Conservation (phyloP, 1,140 invertebrate genomes). For the Aphelinus atriplicis region DNA sequence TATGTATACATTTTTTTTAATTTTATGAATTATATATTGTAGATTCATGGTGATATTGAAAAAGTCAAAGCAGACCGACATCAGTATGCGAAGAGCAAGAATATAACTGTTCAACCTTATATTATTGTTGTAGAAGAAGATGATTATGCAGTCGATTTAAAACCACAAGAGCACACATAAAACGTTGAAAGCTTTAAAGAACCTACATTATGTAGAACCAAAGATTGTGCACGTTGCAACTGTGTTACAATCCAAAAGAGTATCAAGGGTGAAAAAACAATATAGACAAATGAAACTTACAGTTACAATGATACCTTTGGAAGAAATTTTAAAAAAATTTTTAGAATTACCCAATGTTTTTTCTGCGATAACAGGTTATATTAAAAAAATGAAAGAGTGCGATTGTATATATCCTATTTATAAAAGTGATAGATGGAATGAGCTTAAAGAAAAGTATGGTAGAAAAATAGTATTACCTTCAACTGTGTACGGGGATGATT, state of each 20-base stretch:
- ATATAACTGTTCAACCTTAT: not conserved
- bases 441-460: conserved; percentile 40
- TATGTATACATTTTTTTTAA: not conserved
- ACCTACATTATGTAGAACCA: conserved; percentile 35
- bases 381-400: conserved; percentile 32
- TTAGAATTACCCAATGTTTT: conserved; percentile 25
- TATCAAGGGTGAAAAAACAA: conserved; percentile 20
- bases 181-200: conserved; percentile 33
- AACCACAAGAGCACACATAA: conserved; percentile 41
- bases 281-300: conserved; percentile 38
- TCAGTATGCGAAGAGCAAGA: not conserved
- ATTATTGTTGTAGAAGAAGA: not conserved
- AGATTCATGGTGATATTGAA: conserved; percentile 14
- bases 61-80: not conserved
- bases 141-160: conserved; percentile 14
- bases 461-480: conserved; percentile 50
- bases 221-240: conserved; percentile 31
- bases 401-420: conserved; percentile 35
- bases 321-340: conserved; percentile 42
- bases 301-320: conserved; percentile 42
- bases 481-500: conserved; percentile 51
- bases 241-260: conserved; percentile 19
- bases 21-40: not conserved
- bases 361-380: conserved; percentile 37
- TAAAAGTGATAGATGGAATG: conserved; percentile 43